Conservation (phyloP, 2,113 vertebrate genomes). For the Pantherophis guttatus region DNA sequence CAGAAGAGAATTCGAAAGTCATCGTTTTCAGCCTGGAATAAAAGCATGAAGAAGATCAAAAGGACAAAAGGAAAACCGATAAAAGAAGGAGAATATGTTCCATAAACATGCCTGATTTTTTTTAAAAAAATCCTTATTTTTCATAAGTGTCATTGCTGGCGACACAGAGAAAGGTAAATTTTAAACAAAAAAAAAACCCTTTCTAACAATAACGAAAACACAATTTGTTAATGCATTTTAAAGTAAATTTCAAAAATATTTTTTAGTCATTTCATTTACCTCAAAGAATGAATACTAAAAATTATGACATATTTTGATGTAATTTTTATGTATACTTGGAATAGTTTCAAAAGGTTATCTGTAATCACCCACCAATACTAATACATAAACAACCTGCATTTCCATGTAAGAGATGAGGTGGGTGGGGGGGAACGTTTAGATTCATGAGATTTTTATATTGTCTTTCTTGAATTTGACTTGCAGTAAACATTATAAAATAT, state of each 20-base stretch:
- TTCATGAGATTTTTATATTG: neutral
- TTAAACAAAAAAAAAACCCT: neutral
- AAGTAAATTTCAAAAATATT: neutral
- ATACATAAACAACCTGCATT: neutral
- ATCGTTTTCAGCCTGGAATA: slow-evolving; percentile 21
- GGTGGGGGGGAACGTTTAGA: neutral
- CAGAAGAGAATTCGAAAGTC: slow-evolving; percentile 34
- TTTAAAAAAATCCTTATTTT: neutral
- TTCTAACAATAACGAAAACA: neutral
- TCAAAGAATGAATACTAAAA: neutral
- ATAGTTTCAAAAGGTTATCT: neutral
- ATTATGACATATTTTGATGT: neutral
- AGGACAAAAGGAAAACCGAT: neutral
- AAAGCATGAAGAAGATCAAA: neutral
- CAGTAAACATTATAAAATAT: slow-evolving; percentile 21
- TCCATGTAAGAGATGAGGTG: rapidly evolving
- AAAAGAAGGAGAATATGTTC: neutral
- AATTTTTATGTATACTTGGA: neutral
- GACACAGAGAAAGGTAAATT: neutral
- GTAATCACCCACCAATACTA: neutral
- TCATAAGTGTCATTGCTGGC: neutral
- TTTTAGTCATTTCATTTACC: neutral
- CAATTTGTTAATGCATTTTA: neutral
- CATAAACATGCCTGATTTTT: neutral
- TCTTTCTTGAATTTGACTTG: slow-evolving; percentile 3